Conservation (phyloP, 2,797 vertebrate species). For the Tokudaia muenninki region DNA sequence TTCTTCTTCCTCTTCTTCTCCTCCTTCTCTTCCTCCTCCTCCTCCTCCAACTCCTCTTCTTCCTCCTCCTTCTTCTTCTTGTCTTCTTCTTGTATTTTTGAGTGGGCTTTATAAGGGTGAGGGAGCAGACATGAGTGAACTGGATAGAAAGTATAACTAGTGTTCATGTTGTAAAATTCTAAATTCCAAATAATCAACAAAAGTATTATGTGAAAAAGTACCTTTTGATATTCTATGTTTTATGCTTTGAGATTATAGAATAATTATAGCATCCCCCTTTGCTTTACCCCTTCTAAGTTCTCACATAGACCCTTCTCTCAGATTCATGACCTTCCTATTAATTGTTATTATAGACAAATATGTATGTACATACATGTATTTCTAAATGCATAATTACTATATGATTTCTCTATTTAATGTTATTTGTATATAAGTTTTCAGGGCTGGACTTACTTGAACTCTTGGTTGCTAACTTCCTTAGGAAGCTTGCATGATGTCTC, state of each 20-base stretch:
- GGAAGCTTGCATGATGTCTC: not conserved
- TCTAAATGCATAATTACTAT: not conserved
- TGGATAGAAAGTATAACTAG: not conserved
- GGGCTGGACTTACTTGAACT: not conserved
- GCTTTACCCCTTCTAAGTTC: no score
- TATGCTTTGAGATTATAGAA: not conserved
- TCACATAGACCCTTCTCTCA: not conserved
- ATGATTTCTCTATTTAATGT: not conserved
- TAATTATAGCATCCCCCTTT: not conserved
- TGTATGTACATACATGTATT: no score
- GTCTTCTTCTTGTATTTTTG: not conserved
- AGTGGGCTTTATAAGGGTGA: not conserved
- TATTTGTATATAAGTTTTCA: not conserved
- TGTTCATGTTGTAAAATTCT: not conserved
- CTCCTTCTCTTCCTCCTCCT: no score
- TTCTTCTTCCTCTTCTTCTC: no score
- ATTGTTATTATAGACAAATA: not conserved
- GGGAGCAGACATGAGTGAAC: not conserved
- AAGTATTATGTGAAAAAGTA: not conserved
- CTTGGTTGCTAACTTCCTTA: not conserved
- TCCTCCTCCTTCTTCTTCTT: not conserved
- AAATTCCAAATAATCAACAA: not conserved
- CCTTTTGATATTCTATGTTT: not conserved
- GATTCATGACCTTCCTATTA: not conserved
- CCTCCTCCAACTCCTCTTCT: no score